phyloP scores from a whole-genome alignment of 2,888 invertebrate genomes.

The Euclidia mi region DNA sequence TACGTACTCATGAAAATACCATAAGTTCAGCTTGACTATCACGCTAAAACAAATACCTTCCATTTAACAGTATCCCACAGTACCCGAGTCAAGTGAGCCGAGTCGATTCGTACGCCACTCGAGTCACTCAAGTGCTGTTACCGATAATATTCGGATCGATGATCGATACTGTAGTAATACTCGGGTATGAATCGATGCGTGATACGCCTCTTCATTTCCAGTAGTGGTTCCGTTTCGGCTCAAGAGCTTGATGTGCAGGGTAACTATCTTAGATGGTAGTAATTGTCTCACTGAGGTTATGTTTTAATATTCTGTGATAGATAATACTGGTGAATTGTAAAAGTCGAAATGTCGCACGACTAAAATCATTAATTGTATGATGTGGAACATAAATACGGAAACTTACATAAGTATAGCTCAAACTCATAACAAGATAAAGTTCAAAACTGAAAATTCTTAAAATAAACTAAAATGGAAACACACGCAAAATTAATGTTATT shows the following conservation, averaged over 20 bases:
- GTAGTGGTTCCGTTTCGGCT: slow-evolving; percentile 10
- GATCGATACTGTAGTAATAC: slow-evolving; percentile 35
- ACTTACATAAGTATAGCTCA: no score
- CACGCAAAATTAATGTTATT: no score
- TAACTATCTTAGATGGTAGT: slow-evolving; percentile 9
- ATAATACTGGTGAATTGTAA: no score
- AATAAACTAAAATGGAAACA: no score
- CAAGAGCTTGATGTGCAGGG: slow-evolving; percentile 2
- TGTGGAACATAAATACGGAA: no score
- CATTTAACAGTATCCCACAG: not conserved
- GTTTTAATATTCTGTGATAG: no score
- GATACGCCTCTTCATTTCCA: slow-evolving; percentile 61
- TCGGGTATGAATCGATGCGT: slow-evolving; percentile 62
- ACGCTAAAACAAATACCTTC: slow-evolving; percentile 6
- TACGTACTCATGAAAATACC: not conserved
- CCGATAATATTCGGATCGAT: slow-evolving; percentile 64
- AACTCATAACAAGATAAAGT: no score
- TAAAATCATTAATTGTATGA: no score
- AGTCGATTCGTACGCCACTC: slow-evolving; percentile 40
- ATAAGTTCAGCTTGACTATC: not conserved
- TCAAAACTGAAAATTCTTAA: no score
- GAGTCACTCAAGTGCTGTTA: slow-evolving; percentile 51
- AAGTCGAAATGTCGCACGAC: no score
- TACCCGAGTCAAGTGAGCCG: slow-evolving; percentile 1
- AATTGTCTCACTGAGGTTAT: no score